Evolutionary conservation across 2,113 vertebrate genomes (phyloP), one percentile per base, ranked within the genome.

Genomic region (Aepyceros melampus): DNA sequence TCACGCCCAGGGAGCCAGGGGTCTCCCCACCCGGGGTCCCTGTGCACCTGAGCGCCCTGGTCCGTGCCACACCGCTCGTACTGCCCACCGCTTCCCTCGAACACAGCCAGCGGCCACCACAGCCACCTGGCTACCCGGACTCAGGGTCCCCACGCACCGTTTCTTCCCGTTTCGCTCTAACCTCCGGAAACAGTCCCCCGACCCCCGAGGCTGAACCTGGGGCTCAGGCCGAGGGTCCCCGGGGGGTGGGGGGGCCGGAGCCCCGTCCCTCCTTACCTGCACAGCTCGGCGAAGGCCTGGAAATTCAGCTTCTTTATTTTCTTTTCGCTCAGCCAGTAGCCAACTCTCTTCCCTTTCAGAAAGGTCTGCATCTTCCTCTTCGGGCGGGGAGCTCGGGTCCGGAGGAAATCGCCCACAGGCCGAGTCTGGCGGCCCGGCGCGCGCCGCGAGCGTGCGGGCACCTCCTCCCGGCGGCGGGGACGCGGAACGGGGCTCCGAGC

Each of bases 221-320:
- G 49, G 67, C 55, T 90, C 93, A 6, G 84, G 85, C 58, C 33
- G 6, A 92, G 93, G 89, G 43, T 93, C 74, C 88, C 96, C 82
- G 49, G 19, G 67, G 9, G 67, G n/a, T 21, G n/a, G 19, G 64
- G 74, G 84, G 29, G 33, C 74, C 47, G 25, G 76, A 36, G 55
- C 71, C 92, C 71, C 84, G 93, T 78, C 17, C 81, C 88, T 56
- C 60, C 97, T 92, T 98, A 99, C 99, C 99, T 99, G 99, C 99
- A 99, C 98, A 99, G 98, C 96, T 99, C 99, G 17, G 99, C 99
- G 98, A 99, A 99, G 98, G 99, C 99, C 99, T 99, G 99, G 92
- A 99, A 99, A 99, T 99, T 99, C 94, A 99, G 99, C 98, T 99
- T 99, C 99, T 99, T 99, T 98, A 99, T 99, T 98, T 99, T 99